Conservation (phyloP, 2,888 invertebrate genomes). For the Caradrina kadenii region DNA sequence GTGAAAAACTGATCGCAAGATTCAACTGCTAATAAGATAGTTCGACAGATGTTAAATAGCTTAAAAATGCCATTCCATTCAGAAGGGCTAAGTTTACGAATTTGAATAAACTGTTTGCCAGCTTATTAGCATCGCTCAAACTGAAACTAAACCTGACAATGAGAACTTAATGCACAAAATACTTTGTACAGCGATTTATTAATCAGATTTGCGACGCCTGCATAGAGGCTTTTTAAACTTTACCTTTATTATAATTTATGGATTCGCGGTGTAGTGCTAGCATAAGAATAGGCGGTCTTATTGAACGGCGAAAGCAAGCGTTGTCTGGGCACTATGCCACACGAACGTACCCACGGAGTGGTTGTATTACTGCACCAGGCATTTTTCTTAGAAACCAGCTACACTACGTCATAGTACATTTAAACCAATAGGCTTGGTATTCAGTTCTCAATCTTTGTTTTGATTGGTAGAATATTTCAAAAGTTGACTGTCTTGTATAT, state of each 20-base stretch:
- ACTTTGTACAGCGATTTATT: not conserved
- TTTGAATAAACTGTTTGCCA: conserved; percentile 36
- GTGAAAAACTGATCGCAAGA: not conserved
- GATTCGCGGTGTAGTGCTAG: conserved; percentile 48
- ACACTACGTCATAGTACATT: not conserved
- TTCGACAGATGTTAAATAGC: not conserved
- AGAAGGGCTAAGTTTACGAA: conserved; percentile 9
- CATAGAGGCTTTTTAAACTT: conserved; percentile 33
- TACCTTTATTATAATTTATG: conserved; percentile 53
- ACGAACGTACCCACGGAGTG: conserved; percentile 68
- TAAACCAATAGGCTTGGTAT: not conserved
- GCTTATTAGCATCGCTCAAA: conserved; percentile 36
- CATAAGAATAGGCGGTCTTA: conserved; percentile 66
- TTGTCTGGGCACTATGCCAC: conserved; percentile 82
- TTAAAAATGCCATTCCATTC: conserved; percentile 19
- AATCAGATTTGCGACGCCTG: conserved; percentile 22
- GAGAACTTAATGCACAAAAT: conserved; percentile 10
- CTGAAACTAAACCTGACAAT: conserved; percentile 27
- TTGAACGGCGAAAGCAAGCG: conserved; percentile 70
- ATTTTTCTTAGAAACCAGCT: conserved; percentile 10
- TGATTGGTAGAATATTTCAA: conserved; percentile 11
- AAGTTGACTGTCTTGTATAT: too few relatives aligned
- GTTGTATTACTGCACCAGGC: conserved; percentile 52
- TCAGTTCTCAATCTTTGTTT: conserved; percentile 29
- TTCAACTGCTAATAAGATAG: not conserved